phyloP scores from a whole-genome alignment of 2,797 vertebrate species.

The Denticeps clupeoides region DNA sequence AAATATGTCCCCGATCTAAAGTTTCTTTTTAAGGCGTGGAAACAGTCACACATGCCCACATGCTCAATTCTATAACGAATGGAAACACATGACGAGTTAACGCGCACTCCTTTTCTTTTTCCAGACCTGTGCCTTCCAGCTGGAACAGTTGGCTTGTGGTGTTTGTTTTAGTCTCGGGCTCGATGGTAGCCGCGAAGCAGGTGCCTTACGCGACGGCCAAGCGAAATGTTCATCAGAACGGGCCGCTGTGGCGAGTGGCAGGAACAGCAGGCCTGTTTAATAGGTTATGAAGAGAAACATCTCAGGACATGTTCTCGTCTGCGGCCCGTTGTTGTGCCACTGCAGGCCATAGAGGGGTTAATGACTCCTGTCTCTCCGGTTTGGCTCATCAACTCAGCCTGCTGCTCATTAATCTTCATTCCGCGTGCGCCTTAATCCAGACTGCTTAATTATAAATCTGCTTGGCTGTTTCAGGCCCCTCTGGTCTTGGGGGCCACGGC shows the following conservation, averaged over 20 bases:
- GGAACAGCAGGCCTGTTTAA: slow-evolving; percentile 38
- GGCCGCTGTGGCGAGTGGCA: slow-evolving; percentile 2
- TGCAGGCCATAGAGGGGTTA: slow-evolving; percentile 21
- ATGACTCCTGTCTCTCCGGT: slow-evolving; percentile 17
- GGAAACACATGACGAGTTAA: slow-evolving; percentile 22
- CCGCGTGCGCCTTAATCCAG: neutral
- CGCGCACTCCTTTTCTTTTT: slow-evolving; percentile 13
- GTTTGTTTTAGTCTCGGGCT: no score
- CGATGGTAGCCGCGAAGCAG: neutral
- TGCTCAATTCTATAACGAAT: slow-evolving; percentile 19
- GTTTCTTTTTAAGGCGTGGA: slow-evolving; percentile 6
- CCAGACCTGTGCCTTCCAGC: slow-evolving; percentile 1
- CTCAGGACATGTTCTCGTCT: slow-evolving; percentile 31
- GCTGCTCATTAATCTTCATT: slow-evolving; percentile 22
- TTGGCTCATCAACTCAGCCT: slow-evolving; percentile 15
- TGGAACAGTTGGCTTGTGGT: no score
- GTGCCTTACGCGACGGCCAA: no score
- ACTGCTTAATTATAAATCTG: slow-evolving; percentile 53
- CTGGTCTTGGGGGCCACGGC: slow-evolving; percentile 16
- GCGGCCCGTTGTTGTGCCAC: neutral
- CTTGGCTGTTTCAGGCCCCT: slow-evolving; percentile 45
- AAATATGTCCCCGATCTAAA: neutral
- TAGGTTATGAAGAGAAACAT: slow-evolving; percentile 44
- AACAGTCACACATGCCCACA: slow-evolving; percentile 18
- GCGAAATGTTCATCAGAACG: neutral